These are phyloP conservation scores for Tyrannus savana DNA, from an alignment of 2,113 vertebrate species.

Conservation along the genomic window DNA sequence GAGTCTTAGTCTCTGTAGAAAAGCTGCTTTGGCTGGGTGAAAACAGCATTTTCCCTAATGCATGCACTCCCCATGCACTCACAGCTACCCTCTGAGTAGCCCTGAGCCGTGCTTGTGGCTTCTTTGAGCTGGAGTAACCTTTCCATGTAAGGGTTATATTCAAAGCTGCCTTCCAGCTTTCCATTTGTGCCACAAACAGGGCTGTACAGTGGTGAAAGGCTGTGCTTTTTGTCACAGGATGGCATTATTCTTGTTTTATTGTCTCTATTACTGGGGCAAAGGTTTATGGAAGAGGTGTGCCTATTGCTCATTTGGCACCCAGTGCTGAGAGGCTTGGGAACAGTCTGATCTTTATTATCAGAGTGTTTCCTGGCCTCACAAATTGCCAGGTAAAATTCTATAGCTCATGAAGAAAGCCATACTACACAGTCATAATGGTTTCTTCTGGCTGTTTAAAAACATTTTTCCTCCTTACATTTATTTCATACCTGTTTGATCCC, in stretches of 20 bases:
- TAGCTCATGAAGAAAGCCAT: not conserved
- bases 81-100: not conserved
- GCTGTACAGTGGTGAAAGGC: not conserved
- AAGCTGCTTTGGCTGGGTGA: not conserved
- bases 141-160: not conserved
- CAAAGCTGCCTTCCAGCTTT: not conserved
- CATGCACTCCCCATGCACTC: not conserved
- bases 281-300: conserved; percentile 11
- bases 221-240: not conserved
- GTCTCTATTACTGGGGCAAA: not conserved
- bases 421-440: not conserved
- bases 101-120: not conserved
- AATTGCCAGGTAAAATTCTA: not conserved
- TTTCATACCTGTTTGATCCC: not conserved
- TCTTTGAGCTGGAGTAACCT: not conserved
- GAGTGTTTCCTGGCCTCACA: not conserved
- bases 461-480: not conserved
- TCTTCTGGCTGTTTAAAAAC: not conserved
- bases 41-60: not conserved
- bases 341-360: not conserved
- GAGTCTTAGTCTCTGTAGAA: not conserved
- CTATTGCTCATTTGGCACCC: accelerated
- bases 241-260: not conserved
- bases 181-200: not conserved
- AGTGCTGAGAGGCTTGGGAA: not conserved